Evolutionary conservation across 2,888 invertebrate species (phyloP).

Genomic region (Coelopa pilipes): DNA sequence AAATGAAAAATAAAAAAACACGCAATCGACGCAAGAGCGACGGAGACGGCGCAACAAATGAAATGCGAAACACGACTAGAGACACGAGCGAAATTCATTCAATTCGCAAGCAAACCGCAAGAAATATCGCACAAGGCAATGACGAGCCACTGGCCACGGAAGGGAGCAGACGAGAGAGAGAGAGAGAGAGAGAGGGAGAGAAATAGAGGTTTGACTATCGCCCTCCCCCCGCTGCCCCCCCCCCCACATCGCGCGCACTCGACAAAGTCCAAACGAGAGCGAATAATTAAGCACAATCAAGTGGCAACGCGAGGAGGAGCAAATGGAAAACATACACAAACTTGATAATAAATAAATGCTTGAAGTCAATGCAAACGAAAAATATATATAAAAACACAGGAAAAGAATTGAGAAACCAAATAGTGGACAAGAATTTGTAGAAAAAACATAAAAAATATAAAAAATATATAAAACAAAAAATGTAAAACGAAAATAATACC

Average conservation of each 20-base stretch:
- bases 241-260: neutral
- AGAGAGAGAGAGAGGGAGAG: neutral
- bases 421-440: too few relatives aligned
- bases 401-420: too few relatives aligned
- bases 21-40: too few relatives aligned
- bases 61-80: slow-evolving; percentile 62
- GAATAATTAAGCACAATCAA: slow-evolving; percentile 23
- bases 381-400: too few relatives aligned
- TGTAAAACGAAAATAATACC: too few relatives aligned
- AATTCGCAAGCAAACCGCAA: slow-evolving; percentile 55
- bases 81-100: slow-evolving; percentile 62
- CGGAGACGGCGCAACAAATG: slow-evolving; percentile 42
- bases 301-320: neutral
- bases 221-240: neutral
- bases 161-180: neutral
- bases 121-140: slow-evolving; percentile 36
- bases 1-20: neutral
- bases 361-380: too few relatives aligned
- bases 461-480: too few relatives aligned
- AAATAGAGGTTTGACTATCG: neutral
- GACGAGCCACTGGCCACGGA: slow-evolving; percentile 17
- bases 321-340: neutral
- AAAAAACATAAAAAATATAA: too few relatives aligned
- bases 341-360: too few relatives aligned
- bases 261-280: neutral